Evolutionary conservation across 2,888 invertebrate species (phyloP).

Genomic region (Thyatira batis): DNA sequence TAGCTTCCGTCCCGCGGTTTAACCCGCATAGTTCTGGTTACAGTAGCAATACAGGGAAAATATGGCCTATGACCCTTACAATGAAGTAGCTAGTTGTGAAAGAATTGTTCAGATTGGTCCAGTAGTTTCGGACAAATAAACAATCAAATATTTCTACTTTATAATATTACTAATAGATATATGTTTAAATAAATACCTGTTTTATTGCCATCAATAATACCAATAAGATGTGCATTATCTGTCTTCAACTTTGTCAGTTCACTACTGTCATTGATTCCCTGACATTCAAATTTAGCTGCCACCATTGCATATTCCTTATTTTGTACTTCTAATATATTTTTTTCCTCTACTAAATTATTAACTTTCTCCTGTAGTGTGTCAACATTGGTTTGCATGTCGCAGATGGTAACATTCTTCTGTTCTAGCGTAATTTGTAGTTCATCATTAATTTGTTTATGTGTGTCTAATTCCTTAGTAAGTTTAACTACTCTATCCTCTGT

Average conservation of each 20-base stretch:
- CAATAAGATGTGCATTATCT: constrained; percentile 31
- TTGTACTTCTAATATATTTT: constrained; percentile 20
- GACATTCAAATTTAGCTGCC: constrained; percentile 13
- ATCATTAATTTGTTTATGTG: constrained; percentile 28
- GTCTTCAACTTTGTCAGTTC: constrained; percentile 22
- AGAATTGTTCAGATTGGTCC: too few species aligned
- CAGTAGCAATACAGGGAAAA: neutral
- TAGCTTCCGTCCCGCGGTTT: too few species aligned
- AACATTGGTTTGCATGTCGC: constrained; percentile 35
- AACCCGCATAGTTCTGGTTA: neutral
- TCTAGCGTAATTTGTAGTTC: constrained; percentile 37
- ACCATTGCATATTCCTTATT: constrained; percentile 19
- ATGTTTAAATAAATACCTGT: constrained; percentile 34
- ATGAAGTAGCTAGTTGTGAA: neutral
- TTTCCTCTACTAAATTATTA: constrained; percentile 43
- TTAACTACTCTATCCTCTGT: constrained; percentile 21
- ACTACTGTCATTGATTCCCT: constrained; percentile 11
- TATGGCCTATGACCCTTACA: too few species aligned
- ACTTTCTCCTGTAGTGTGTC: constrained; percentile 30
- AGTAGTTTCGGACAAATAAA: too few species aligned
- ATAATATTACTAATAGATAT: neutral
- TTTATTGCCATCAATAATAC: constrained; percentile 41
- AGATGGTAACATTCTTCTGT: constrained; percentile 38
- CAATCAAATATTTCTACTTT: too few species aligned
- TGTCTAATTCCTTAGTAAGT: constrained; percentile 25